phyloP scores from a whole-genome alignment of 2,888 invertebrate genomes.

The Thymelicus acteon region DNA sequence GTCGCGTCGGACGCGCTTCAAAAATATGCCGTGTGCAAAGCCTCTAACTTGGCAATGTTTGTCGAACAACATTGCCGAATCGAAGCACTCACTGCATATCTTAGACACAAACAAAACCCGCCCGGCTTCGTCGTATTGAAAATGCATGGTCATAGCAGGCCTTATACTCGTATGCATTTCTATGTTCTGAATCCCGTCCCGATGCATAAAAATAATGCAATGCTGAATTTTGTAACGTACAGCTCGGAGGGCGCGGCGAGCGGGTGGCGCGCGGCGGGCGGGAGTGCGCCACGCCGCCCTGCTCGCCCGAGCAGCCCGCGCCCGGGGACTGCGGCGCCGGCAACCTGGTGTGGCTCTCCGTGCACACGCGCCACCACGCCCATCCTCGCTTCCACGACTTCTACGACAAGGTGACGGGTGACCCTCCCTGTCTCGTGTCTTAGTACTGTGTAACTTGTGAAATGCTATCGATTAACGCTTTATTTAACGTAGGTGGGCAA shows the following conservation, averaged over 20 bases:
- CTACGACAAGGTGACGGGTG: constrained; percentile 84
- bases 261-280: constrained; percentile 26
- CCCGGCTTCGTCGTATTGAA: too few species aligned
- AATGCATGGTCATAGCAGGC: too few species aligned
- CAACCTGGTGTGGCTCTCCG: constrained; percentile 90
- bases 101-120: too few species aligned
- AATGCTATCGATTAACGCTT: not conserved
- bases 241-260: constrained; percentile 10
- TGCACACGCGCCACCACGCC: constrained; percentile 87
- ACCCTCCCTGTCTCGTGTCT: not conserved
- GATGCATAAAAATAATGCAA: too few species aligned
- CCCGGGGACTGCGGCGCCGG: constrained; percentile 77
- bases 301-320: constrained; percentile 81
- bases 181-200: too few species aligned
- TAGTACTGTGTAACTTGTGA: not conserved
- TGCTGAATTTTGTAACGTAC: constrained; percentile 8
- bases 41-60: too few species aligned
- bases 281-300: constrained; percentile 86
- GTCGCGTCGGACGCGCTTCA: too few species aligned
- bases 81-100: too few species aligned
- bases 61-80: too few species aligned
- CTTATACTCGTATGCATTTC: too few species aligned
- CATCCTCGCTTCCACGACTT: constrained; percentile 87
- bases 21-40: too few species aligned
- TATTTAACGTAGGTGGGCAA: constrained; percentile 79